phyloP scores from a whole-genome alignment of 2,888 invertebrate genomes.

The Zygothrica quintamaculata region DNA sequence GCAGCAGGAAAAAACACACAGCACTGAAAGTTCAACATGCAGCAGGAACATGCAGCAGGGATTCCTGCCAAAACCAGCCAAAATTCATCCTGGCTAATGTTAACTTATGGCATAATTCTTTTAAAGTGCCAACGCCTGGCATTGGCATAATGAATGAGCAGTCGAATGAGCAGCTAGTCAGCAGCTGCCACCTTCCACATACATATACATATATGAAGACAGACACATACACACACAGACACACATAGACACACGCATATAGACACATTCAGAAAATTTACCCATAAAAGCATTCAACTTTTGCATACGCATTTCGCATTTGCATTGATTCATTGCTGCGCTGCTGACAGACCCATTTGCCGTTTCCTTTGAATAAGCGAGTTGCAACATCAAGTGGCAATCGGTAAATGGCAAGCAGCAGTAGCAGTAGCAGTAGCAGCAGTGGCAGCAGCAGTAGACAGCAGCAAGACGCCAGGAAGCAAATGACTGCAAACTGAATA shows the following conservation, averaged over 20 bases:
- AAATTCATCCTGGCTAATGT: constrained; percentile 59
- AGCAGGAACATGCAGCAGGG: constrained; percentile 38
- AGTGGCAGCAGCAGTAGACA: not conserved
- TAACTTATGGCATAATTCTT: constrained; percentile 79
- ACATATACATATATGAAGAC: too few relatives aligned
- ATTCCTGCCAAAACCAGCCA: constrained; percentile 54
- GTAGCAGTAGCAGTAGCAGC: not conserved
- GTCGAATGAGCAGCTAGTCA: constrained; percentile 59
- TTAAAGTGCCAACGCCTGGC: constrained; percentile 70
- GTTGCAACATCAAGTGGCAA: constrained; percentile 44
- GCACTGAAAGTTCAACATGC: constrained; percentile 19
- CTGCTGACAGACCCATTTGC: constrained; percentile 62
- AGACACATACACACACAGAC: constrained; percentile 20
- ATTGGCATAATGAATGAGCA: constrained; percentile 77
- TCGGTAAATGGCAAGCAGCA: not conserved
- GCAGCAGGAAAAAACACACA: constrained; percentile 25
- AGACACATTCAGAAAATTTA: not conserved
- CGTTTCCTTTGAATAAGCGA: constrained; percentile 56
- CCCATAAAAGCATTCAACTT: constrained; percentile 34
- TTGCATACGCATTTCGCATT: constrained; percentile 39
- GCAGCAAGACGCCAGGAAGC: not conserved
- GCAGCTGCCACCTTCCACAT: constrained; percentile 33
- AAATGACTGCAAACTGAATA: constrained; percentile 47
- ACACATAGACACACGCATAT: not conserved
- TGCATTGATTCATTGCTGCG: constrained; percentile 64